Percentiles rank a stretch among this genome's conserved stretches.
These are phyloP conservation scores for Cherax quadricarinatus DNA, from an alignment of 1,140 invertebrate species.

Conservation along the genomic window DNA sequence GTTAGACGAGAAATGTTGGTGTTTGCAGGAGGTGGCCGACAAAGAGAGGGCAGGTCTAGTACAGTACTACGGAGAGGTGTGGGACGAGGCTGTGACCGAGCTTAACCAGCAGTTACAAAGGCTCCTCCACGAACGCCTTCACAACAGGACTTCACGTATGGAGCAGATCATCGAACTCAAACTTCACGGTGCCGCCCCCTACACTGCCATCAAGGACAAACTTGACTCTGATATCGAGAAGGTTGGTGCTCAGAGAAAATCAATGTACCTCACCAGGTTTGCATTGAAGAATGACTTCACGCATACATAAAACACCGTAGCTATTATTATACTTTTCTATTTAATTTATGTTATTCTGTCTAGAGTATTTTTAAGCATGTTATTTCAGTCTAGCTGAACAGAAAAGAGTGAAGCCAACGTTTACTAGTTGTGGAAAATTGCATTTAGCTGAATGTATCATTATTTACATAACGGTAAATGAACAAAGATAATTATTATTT, in stretches of 20 bases:
- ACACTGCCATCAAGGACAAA: slow-evolving; percentile 52
- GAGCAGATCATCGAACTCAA: slow-evolving; percentile 64
- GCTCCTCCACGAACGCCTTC: slow-evolving; percentile 45
- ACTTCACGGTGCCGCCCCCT: slow-evolving; percentile 50
- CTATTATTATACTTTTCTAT: too few relatives aligned
- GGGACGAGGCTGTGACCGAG: slow-evolving; percentile 49
- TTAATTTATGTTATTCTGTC: too few relatives aligned
- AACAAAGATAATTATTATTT: too few relatives aligned
- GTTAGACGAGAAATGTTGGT: not conserved
- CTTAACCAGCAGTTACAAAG: slow-evolving; percentile 50
- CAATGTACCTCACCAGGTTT: too few relatives aligned
- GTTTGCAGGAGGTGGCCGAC: slow-evolving; percentile 40
- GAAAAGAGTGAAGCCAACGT: too few relatives aligned
- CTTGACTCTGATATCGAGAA: slow-evolving; percentile 61
- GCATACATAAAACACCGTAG: too few relatives aligned
- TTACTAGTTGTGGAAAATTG: too few relatives aligned
- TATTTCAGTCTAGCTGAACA: too few relatives aligned
- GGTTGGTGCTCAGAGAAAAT: not conserved
- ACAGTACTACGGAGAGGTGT: slow-evolving; percentile 37
- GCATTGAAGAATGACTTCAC: too few relatives aligned
- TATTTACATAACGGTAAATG: too few relatives aligned
- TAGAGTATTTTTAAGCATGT: too few relatives aligned
- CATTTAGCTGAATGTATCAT: too few relatives aligned
- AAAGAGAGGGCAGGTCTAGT: slow-evolving; percentile 40
- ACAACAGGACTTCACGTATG: slow-evolving; percentile 50